Evolutionary conservation across 2,888 invertebrate species (phyloP), one percentile per base, ranked within the genome.

Genomic region (Meteorus cinctellus): DNA sequence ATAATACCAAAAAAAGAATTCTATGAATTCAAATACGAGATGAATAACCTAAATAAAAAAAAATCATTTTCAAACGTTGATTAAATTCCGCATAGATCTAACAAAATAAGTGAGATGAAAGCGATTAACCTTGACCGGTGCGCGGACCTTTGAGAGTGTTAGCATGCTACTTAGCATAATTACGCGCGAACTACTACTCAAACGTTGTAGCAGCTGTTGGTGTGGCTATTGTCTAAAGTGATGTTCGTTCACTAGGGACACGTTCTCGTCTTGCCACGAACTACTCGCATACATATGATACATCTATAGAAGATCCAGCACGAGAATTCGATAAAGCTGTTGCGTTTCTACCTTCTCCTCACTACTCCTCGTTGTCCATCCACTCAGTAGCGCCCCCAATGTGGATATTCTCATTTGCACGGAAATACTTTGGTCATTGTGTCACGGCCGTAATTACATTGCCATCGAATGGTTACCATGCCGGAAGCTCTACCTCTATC

Each of bases 401-500:
- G 19, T 41, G 65, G 6, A 24, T 41, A 27, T 45, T 48, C 59
- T 67, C 36, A 31, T 34, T 16, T 27, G 51, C 19, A 55, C 48
- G 66, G 67, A 73, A 73, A 73, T 67, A 41, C 59, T 45, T 66
- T 27, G 74, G 68, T 60, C 74, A 74, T 75, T 70, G 59, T 75
- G 75, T 70, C 70, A 75, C 65, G 70, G 60, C 27, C 65, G 41
- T 75, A 27, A 75, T 70, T 70, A 75, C 70, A 75, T 65, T 65
- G 75, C 62, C 48, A 63, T 59, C 67, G 36, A 51, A 75, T 75
- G 65, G 69, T 72, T 62, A 45, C 60, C 51, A 55, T 55, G 72
- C 72, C 76, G 76, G 76, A 76, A 76, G 68, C 72, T 68, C 60
- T 72, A 76, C 76, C 72, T 76, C 72, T 59, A 45, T 55, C 63